Evolutionary conservation across 2,797 vertebrate species (phyloP), one percentile per base, ranked within the genome.

Genomic region (Furcifer pardalis): DNA sequence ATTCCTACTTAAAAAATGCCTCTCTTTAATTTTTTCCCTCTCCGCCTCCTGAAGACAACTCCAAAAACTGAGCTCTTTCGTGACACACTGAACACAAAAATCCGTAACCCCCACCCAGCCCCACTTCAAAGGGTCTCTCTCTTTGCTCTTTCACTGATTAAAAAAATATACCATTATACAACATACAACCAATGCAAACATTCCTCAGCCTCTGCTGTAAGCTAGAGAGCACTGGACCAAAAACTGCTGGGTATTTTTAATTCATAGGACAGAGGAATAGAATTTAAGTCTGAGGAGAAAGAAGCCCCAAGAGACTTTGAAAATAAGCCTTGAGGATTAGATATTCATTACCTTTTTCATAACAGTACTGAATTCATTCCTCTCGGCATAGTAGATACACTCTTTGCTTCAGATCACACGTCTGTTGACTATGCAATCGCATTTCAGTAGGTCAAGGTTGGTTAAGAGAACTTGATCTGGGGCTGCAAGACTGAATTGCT

Each of bases 321-420:
- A 71, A 69, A 79, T 62, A 83, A 75, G 66, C 60, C 66, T 72
- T 40, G 73, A 69, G 77, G 79, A 85, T 86, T 83, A 80, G 71
- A 75, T 77, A 76, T 78, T 78, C 74, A 76, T 66, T 86, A 71
- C 5, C 72, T 77, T 83, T 88, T 80, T 76, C 72, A 80, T 83
- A 65, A 80, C 81, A 83, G 60, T 23, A 80, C 23, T 19, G 1
- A 88, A 86, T 80, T 52, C 84, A 86, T 71, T 72, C 81, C 56
- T 72, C 40, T 80, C 80, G 65, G 77, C 81, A 60, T 30, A 42
- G 32, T 30, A 73, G 44, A 83, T 79, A 59, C 25, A 59, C 44
- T 77, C 72, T 84, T 80, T 76, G 59, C 59, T 49, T 56, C 56
- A 30, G 65, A 59, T 75, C 71, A 65, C 72, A 69, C 44, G 12